Evolutionary conservation across 2,797 vertebrate species (phyloP).

Genomic region (Sciaenops ocellatus): DNA sequence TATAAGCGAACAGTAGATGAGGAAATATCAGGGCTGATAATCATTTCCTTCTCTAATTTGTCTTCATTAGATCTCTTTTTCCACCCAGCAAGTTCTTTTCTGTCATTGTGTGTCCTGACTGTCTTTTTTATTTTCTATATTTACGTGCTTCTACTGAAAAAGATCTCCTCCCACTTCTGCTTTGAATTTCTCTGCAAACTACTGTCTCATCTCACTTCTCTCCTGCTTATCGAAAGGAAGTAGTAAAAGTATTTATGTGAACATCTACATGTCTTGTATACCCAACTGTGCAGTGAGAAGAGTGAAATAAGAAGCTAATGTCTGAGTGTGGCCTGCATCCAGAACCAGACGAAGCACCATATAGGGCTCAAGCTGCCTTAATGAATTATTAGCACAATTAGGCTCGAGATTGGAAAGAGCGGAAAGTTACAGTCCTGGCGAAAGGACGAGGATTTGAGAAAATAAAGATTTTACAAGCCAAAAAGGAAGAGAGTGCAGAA

Average conservation of each 20-base stretch:
- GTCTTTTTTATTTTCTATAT: constrained; percentile 1
- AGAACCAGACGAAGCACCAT: constrained; percentile 8
- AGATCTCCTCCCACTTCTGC: background rate
- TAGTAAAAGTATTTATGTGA: constrained; percentile 17
- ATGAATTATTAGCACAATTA: constrained; percentile 75
- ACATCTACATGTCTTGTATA: constrained; percentile 24
- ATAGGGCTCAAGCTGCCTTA: constrained; percentile 33
- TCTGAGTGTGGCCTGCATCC: background rate
- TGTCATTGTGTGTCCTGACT: background rate
- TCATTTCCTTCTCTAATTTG: constrained; percentile 35
- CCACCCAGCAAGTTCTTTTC: background rate
- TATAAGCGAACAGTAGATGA: constrained; percentile 24
- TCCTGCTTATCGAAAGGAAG: constrained; percentile 20
- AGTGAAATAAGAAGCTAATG: constrained; percentile 16
- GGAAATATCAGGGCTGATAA: constrained; percentile 35
- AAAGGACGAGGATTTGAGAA: constrained; percentile 39
- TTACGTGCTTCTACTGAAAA: background rate
- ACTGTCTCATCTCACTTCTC: background rate
- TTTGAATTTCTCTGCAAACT: background rate
- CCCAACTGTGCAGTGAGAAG: constrained; percentile 5
- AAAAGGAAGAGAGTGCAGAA: constrained; percentile 11
- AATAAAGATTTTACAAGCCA: constrained; percentile 50
- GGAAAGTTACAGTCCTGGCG: constrained; percentile 67
- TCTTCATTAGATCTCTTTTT: constrained; percentile 29
- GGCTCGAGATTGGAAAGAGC: constrained; percentile 49